Conservation (phyloP, 2,888 invertebrate species). For the Acrobasis consociella region DNA sequence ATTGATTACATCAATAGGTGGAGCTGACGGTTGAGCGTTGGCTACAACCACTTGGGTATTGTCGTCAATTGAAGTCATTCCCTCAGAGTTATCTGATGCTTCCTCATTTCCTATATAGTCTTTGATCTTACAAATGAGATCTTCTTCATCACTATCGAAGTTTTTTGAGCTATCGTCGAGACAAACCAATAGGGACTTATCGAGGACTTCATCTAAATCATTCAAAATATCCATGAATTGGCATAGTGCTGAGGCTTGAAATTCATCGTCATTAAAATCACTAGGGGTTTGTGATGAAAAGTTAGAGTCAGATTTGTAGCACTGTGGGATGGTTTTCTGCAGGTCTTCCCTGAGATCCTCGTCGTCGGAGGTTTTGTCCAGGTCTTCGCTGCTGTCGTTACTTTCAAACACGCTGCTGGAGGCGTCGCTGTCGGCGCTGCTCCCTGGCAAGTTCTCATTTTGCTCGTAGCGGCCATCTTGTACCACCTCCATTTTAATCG, state of each 20-base stretch:
- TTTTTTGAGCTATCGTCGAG: conserved; percentile 65
- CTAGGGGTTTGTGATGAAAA: conserved; percentile 68
- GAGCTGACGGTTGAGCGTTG: conserved; percentile 45
- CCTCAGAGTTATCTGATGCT: conserved; percentile 50
- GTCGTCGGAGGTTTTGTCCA: conserved; percentile 64
- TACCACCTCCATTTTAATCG: conserved; percentile 76
- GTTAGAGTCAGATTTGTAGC: conserved; percentile 74
- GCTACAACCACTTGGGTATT: conserved; percentile 66
- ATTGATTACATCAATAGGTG: conserved; percentile 47
- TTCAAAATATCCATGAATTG: conserved; percentile 82
- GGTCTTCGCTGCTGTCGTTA: conserved; percentile 63
- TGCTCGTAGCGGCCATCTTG: conserved; percentile 72
- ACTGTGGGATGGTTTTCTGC: conserved; percentile 73
- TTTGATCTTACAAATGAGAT: conserved; percentile 74
- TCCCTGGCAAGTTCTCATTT: conserved; percentile 60
- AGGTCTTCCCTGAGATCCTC: conserved; percentile 71
- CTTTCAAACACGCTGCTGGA: conserved; percentile 63
- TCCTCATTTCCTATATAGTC: conserved; percentile 58
- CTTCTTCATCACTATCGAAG: conserved; percentile 72
- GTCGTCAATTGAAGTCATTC: conserved; percentile 64
- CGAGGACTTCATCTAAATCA: conserved; percentile 83
- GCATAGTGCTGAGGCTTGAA: conserved; percentile 74
- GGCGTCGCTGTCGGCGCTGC: conserved; percentile 65
- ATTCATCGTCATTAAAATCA: conserved; percentile 73
- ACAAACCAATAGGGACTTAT: conserved; percentile 76